Evolutionary conservation across 2,888 invertebrate species (phyloP), one percentile per base, ranked within the genome.

Genomic region (Mayetiola destructor): DNA sequence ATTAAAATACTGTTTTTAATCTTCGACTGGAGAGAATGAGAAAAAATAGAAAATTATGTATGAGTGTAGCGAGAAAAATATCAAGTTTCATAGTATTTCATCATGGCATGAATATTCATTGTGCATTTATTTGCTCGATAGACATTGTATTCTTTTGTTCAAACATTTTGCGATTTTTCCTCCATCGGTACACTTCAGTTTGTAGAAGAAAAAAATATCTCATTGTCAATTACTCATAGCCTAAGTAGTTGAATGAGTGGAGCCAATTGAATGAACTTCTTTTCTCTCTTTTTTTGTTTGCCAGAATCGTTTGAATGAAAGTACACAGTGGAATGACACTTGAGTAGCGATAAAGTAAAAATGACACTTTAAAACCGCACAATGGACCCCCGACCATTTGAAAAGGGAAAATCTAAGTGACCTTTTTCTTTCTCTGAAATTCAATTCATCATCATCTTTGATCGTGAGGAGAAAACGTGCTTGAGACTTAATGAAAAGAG

Each of bases 391-490:
- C 8, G 37, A 37, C 2, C 23, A 48, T 14, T 27, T 48, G 48
- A 48, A n/a, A n/a, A n/a, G n/a, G n/a, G n/a, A n/a, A n/a, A 48
- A 48, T 48, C 48, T n/a, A 48, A 48, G 48, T 48, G 48, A 48
- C 48, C 48, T 48, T 48, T 48, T 48, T n/a, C 36, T 36, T 27
- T n/a, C n/a, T n/a, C n/a, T n/a, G n/a, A n/a, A n/a, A n/a, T n/a
- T n/a, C n/a, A n/a, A n/a, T n/a, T n/a, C n/a, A n/a, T n/a, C n/a
- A n/a, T n/a, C n/a, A n/a, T n/a, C n/a, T n/a, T n/a, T n/a, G n/a
- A n/a, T n/a, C n/a, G n/a, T n/a, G n/a, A n/a, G n/a, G n/a, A n/a
- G n/a, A n/a, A n/a, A n/a, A n/a, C n/a, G n/a, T n/a, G n/a, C n/a
- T n/a, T n/a, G n/a, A n/a, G n/a, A n/a, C n/a, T n/a, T n/a, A n/a